These are phyloP conservation scores for Megaceryle torquata DNA, from an alignment of 2,113 vertebrate species.

Conservation along the genomic window DNA sequence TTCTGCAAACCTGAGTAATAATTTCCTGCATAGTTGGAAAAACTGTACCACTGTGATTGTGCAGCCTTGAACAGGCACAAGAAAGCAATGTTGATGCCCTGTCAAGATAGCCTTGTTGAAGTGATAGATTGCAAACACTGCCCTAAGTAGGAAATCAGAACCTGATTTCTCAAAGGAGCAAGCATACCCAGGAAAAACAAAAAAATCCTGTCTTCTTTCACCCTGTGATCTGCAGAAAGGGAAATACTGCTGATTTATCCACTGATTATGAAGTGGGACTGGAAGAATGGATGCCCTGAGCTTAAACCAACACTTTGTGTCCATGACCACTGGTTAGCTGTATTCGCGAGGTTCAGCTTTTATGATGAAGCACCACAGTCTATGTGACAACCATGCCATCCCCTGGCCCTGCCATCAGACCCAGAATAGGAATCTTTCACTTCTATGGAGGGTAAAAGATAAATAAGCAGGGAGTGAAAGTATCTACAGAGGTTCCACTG, in stretches of 20 bases:
- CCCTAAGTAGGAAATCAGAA: background rate
- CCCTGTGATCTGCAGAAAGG: background rate
- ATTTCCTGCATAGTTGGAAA: background rate
- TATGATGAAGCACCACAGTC: background rate
- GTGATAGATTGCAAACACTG: background rate
- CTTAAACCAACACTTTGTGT: background rate
- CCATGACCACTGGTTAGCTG: background rate
- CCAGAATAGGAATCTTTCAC: background rate
- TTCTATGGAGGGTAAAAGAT: background rate
- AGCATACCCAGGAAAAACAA: background rate
- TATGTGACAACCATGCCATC: background rate
- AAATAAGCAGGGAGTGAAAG: background rate
- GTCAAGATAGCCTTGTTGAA: background rate
- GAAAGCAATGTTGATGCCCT: background rate
- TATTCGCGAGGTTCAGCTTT: background rate
- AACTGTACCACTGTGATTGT: background rate
- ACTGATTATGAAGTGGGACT: background rate
- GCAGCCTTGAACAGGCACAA: background rate
- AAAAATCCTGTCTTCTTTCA: background rate
- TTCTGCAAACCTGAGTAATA: background rate
- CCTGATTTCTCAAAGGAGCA: constrained; percentile 44
- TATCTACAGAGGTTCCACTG: background rate
- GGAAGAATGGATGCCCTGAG: background rate
- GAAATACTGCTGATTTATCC: background rate
- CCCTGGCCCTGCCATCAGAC: background rate